phyloP scores from a whole-genome alignment of 2,888 invertebrate genomes.

The Limenitis camilla region DNA sequence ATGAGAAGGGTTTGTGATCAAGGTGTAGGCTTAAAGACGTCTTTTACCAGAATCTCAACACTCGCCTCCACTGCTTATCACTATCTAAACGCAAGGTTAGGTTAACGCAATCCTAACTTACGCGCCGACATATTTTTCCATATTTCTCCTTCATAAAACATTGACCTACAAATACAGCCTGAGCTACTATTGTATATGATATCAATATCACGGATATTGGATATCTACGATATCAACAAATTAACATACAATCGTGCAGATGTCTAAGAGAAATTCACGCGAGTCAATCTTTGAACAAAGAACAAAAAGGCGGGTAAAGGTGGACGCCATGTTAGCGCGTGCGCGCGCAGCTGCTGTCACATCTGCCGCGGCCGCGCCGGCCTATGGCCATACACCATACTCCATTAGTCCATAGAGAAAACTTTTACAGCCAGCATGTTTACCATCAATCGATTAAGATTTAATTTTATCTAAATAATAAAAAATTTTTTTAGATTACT shows the following conservation, averaged over 20 bases:
- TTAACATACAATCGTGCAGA: conserved; percentile 18
- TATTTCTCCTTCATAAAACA: too few species aligned
- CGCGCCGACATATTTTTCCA: too few species aligned
- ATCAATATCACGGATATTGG: conserved; percentile 2
- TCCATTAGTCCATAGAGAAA: conserved; percentile 11
- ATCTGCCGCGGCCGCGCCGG: too few species aligned
- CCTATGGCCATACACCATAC: conserved; percentile 10
- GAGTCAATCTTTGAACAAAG: conserved; percentile 35
- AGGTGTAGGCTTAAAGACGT: too few species aligned
- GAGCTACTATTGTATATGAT: not conserved
- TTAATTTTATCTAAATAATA: too few species aligned
- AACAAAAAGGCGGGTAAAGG: conserved; percentile 33
- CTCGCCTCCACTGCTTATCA: too few species aligned
- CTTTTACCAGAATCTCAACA: too few species aligned
- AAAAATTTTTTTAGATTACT: too few species aligned
- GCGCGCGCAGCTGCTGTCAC: conserved; percentile 35
- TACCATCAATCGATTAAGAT: not conserved
- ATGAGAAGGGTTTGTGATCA: too few species aligned
- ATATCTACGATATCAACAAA: not conserved
- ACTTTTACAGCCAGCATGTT: conserved; percentile 16
- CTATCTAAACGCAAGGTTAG: too few species aligned
- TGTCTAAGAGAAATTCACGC: conserved; percentile 23
- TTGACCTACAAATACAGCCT: too few species aligned
- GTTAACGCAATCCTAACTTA: too few species aligned
- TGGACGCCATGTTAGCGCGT: conserved; percentile 29